A percentile compares a stretch with the other conserved stretches of the same genome.
Evolutionary conservation across 1,140 invertebrate genomes (phyloP).

Genomic region (Sycophaga agraensis): DNA sequence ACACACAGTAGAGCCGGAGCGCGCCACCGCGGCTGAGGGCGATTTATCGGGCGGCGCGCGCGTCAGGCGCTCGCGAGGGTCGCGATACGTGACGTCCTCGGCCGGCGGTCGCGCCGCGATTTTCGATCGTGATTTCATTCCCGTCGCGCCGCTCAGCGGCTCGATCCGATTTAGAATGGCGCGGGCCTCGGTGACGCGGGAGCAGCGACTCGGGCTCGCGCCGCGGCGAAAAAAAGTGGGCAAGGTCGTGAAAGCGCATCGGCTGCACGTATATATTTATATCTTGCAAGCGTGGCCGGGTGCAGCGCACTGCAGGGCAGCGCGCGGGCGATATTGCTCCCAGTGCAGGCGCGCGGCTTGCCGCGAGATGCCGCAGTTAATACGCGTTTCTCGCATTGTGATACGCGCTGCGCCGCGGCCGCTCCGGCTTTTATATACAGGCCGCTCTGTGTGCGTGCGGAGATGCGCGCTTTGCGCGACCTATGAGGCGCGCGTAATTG

Average conservation of each 20-base stretch:
- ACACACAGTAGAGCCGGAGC: no score
- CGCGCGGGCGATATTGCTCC: no score
- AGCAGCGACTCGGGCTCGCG: neutral
- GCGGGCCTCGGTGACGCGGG: no score
- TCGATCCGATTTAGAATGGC: no score
- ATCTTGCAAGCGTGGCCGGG: neutral
- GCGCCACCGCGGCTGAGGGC: no score
- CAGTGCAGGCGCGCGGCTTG: neutral
- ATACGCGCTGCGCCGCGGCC: neutral
- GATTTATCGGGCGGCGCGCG: no score
- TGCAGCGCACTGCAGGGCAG: neutral
- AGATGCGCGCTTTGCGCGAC: no score
- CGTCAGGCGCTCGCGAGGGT: no score
- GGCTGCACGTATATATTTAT: neutral
- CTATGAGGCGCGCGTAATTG: no score
- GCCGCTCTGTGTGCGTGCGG: no score
- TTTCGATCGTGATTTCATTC: constrained; percentile 7
- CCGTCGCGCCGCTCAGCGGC: neutral
- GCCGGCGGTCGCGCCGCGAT: neutral
- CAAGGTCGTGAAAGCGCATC: neutral
- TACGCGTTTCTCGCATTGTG: no score
- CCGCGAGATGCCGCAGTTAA: neutral
- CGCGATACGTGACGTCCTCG: no score
- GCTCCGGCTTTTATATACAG: neutral
- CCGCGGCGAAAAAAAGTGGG: neutral